phyloP scores from a whole-genome alignment of 2,888 invertebrate genomes.

The Alviniconcha strummeri region DNA sequence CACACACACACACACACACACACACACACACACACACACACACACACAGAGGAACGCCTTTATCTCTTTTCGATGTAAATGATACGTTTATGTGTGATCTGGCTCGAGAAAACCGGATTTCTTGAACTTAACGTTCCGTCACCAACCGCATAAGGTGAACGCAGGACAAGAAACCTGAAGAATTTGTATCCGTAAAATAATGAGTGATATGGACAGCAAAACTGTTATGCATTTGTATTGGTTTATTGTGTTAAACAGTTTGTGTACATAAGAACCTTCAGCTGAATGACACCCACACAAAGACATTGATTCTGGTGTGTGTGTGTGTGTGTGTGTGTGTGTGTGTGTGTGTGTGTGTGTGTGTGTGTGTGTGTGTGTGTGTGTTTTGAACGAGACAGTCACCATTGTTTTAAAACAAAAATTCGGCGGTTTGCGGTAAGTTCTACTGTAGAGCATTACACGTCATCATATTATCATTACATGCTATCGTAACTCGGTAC shows the following conservation, averaged over 20 bases:
- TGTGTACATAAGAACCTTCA: neutral
- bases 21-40: neutral
- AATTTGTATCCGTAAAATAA: neutral
- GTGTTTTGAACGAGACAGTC: neutral
- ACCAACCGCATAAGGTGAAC: neutral
- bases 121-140: no score
- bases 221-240: neutral
- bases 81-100: no score
- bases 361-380: neutral
- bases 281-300: no score
- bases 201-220: neutral
- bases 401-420: neutral
- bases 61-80: neutral
- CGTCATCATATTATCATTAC: neutral
- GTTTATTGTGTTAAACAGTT: neutral
- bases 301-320: neutral
- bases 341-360: neutral
- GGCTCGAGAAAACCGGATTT: no score
- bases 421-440: neutral
- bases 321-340: conserved; percentile 7
- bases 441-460: neutral
- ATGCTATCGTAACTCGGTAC: neutral
- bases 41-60: neutral
- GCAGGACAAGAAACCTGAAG: neutral
- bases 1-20: neutral